A percentile compares a stretch with the other conserved stretches of the same genome.
Evolutionary conservation across 2,888 invertebrate genomes (phyloP).

Genomic region (Epiblema foenella): DNA sequence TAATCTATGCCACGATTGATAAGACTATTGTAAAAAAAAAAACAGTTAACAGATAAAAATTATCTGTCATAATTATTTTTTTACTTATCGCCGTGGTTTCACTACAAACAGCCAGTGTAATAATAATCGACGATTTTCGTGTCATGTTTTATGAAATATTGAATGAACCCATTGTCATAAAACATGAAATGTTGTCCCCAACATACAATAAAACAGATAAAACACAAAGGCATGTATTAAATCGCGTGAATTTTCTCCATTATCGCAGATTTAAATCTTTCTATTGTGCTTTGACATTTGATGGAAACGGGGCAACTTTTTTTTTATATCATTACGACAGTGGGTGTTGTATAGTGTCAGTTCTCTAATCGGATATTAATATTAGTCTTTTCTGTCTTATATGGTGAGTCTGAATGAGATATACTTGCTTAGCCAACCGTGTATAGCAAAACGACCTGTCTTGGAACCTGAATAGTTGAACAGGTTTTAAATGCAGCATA

Average conservation of each 20-base stretch:
- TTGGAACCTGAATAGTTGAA: conserved; percentile 40
- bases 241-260: conserved; percentile 56
- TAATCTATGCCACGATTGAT: not conserved
- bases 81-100: not conserved
- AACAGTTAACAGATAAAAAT: not conserved
- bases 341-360: conserved; percentile 37
- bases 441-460: conserved; percentile 43
- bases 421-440: conserved; percentile 4
- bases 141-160: conserved; percentile 44
- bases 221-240: conserved; percentile 45
- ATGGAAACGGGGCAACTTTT: conserved; percentile 40
- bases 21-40: conserved; percentile 11
- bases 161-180: conserved; percentile 53
- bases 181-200: conserved; percentile 47
- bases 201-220: conserved; percentile 41
- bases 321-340: conserved; percentile 25
- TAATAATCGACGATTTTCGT: conserved; percentile 34
- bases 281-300: conserved; percentile 53
- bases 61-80: not conserved
- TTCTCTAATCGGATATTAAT: conserved; percentile 25
- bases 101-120: conserved; percentile 19
- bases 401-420: conserved; percentile 24
- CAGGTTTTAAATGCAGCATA: conserved; percentile 44
- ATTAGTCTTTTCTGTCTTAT: not conserved
- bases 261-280: conserved; percentile 52